phyloP scores from a whole-genome alignment of 2,888 invertebrate genomes.

The Graphium colonna region DNA sequence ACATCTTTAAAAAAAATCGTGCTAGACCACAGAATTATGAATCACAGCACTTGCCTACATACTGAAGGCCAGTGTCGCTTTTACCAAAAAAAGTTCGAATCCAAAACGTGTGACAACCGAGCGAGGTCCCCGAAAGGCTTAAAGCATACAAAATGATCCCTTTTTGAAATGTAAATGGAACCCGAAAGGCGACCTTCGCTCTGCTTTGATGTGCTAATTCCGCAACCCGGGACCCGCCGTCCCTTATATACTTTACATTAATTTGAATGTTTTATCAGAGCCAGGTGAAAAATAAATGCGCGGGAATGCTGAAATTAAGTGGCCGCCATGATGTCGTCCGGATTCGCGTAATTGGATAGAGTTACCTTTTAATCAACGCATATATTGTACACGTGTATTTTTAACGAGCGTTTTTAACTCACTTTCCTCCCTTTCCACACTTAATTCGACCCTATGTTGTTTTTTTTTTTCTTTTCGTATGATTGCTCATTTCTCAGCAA shows the following conservation, averaged over 20 bases:
- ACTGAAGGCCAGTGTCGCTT: background rate
- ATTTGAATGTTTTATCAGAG: conserved; percentile 18
- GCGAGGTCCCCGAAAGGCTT: conserved; percentile 34
- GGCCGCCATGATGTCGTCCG: background rate
- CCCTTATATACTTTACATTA: conserved; percentile 20
- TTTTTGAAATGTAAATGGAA: conserved; percentile 75
- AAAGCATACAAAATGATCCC: conserved; percentile 42
- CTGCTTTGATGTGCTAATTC: conserved; percentile 73
- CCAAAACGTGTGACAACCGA: conserved; percentile 18
- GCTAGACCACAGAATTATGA: background rate
- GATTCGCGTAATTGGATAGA: background rate
- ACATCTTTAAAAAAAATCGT: no score
- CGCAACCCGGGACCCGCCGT: conserved; percentile 10
- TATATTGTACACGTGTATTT: background rate
- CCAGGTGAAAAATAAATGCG: conserved; percentile 14
- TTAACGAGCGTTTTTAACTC: background rate
- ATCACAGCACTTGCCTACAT: background rate
- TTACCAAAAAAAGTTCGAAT: conserved; percentile 2
- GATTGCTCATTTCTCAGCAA: no score
- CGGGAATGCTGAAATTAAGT: background rate
- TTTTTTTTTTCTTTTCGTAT: no score
- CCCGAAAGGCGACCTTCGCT: conserved; percentile 56
- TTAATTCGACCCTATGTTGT: no score
- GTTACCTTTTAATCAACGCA: background rate
- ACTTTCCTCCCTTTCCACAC: no score